phyloP scores from a whole-genome alignment of 2,113 vertebrate genomes.

The Pterocles gutturalis region DNA sequence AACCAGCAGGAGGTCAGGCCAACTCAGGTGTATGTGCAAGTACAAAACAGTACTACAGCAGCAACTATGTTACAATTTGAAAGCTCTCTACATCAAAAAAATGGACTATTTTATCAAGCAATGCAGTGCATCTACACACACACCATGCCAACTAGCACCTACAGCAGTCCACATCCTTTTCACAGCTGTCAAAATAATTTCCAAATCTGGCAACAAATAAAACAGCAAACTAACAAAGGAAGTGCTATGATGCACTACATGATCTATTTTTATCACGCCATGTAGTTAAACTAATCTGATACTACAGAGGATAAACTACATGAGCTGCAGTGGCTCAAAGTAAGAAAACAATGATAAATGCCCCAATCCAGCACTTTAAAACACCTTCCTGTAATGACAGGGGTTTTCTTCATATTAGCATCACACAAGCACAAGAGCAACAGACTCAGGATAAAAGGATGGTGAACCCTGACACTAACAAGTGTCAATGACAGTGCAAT shows the following conservation, averaged over 20 bases:
- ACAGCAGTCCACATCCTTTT: background rate
- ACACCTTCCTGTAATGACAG: background rate
- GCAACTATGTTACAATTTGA: background rate
- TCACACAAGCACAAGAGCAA: background rate
- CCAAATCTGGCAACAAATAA: background rate
- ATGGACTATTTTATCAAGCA: background rate
- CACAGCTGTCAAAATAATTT: background rate
- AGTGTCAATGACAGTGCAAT: background rate
- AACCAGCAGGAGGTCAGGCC: background rate
- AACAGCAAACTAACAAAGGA: background rate
- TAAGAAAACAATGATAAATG: conserved; percentile 26
- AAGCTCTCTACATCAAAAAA: background rate
- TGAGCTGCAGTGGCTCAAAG: background rate
- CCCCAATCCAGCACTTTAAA: background rate
- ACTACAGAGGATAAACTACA: conserved; percentile 14
- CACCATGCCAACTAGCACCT: background rate
- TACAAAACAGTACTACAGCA: background rate
- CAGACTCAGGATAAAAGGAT: background rate
- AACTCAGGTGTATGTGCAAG: background rate
- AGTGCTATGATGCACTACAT: background rate
- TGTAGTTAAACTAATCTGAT: background rate
- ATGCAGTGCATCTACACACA: background rate
- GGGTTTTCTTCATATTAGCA: background rate
- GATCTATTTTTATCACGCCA: background rate
- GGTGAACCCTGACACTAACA: background rate